Evolutionary conservation across 1,140 invertebrate species (phyloP).

Genomic region (Zophobas atratus): DNA sequence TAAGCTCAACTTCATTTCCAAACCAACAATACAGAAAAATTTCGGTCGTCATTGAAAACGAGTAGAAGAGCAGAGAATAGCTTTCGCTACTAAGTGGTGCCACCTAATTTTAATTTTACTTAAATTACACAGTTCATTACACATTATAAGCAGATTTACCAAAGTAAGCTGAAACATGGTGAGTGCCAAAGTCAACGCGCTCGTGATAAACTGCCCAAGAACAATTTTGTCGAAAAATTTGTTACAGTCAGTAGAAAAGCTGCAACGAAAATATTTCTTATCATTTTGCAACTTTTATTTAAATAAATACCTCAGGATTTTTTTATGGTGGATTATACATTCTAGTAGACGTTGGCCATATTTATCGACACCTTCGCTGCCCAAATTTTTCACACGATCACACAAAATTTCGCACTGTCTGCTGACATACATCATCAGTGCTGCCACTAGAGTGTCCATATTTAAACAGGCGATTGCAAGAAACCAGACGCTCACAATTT

Average conservation of each 20-base stretch:
- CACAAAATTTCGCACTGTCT: not conserved
- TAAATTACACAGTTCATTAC: too few relatives aligned
- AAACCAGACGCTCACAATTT: slow-evolving; percentile 11
- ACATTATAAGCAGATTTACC: not conserved
- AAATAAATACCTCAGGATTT: too few relatives aligned
- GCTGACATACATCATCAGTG: not conserved
- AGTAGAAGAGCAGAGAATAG: slow-evolving; percentile 8
- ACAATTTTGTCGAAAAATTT: not conserved
- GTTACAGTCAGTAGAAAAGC: not conserved
- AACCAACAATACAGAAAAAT: slow-evolving; percentile 41
- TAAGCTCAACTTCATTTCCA: slow-evolving; percentile 15
- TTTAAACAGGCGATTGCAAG: slow-evolving; percentile 4
- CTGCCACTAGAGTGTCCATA: not conserved
- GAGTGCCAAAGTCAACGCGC: not conserved
- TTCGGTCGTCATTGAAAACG: not conserved
- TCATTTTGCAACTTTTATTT: too few relatives aligned
- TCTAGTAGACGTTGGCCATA: too few relatives aligned
- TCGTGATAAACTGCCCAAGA: not conserved
- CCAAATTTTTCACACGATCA: not conserved
- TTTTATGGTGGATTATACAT: too few relatives aligned
- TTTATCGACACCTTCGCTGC: not conserved
- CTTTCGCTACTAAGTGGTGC: slow-evolving; percentile 18
- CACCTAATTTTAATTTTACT: not conserved
- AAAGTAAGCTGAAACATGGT: not conserved
- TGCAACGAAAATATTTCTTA: not conserved